Conservation (phyloP, 2,113 vertebrate genomes). For the Agapornis roseicollis region DNA sequence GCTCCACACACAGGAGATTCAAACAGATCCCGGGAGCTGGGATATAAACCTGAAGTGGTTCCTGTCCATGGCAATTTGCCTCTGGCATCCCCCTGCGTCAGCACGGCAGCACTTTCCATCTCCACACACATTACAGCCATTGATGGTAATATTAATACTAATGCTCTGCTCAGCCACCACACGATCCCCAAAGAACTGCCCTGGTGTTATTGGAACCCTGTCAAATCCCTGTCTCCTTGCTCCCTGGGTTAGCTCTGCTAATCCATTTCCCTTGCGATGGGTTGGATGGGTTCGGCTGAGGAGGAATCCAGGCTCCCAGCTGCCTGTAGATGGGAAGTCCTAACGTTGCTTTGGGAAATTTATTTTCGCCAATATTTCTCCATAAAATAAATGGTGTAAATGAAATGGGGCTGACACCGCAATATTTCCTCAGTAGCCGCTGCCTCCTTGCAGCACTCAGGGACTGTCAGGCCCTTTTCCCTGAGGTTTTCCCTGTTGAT, state of each 20-base stretch:
- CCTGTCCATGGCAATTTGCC: not conserved
- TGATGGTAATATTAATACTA: not conserved
- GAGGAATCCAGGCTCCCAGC: conserved; percentile 44
- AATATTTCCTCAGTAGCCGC: conserved; percentile 70
- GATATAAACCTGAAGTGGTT: not conserved
- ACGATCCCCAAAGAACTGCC: not conserved
- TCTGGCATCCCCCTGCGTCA: not conserved
- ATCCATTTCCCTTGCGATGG: not conserved
- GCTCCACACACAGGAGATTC: not conserved
- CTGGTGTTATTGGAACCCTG: not conserved
- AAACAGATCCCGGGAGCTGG: not conserved
- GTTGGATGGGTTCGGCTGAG: not conserved
- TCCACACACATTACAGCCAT: not conserved
- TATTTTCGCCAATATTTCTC: conserved; percentile 76
- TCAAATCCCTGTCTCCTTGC: not conserved
- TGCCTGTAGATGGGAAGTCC: conserved; percentile 47
- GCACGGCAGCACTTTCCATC: not conserved
- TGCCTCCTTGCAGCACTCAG: conserved; percentile 21
- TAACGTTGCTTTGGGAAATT: conserved; percentile 74
- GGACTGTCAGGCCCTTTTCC: conserved; percentile 27
- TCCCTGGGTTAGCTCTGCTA: not conserved
- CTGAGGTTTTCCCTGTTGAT: conserved; percentile 50
- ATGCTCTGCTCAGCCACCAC: not conserved
- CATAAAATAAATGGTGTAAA: conserved; percentile 78
- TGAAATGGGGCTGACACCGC: conserved; percentile 74